phyloP scores from a whole-genome alignment of 1,140 invertebrate species.

The Bombus affinis region DNA sequence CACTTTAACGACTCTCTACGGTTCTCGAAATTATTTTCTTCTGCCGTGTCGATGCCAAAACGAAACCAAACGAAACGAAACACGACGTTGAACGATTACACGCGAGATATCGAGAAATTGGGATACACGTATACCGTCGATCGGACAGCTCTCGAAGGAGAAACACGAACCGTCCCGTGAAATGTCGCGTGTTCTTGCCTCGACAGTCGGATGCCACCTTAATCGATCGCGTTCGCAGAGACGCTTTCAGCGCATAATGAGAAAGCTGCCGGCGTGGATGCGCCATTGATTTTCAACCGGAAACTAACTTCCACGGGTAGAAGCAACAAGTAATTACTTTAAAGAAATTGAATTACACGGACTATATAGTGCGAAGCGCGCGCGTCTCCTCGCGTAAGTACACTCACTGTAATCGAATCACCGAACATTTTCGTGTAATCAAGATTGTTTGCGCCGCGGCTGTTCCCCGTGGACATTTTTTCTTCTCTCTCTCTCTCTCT shows the following conservation, averaged over 20 bases:
- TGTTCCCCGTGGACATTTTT: slow-evolving; percentile 6
- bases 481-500: background rate
- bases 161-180: background rate
- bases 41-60: background rate
- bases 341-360: slow-evolving; percentile 66
- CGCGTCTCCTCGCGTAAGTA: slow-evolving; percentile 56
- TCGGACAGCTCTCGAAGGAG: background rate
- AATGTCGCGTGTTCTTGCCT: background rate
- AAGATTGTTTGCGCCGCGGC: slow-evolving; percentile 29
- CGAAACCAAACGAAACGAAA: background rate
- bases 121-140: background rate
- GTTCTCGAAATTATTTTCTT: background rate
- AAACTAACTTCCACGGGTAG: slow-evolving; percentile 64
- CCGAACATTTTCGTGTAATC: slow-evolving; percentile 51
- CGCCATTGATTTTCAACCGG: slow-evolving; percentile 62
- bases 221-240: slow-evolving; percentile 41
- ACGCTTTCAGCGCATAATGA: slow-evolving; percentile 52
- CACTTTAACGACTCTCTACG: background rate
- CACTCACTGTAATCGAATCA: slow-evolving; percentile 61
- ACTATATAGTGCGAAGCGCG: slow-evolving; percentile 48
- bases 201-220: slow-evolving; percentile 10
- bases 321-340: slow-evolving; percentile 70
- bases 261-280: slow-evolving; percentile 30
- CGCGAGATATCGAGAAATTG: background rate
- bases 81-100: background rate